These are phyloP conservation scores for Acanthoscelides obtectus DNA, from an alignment of 2,888 invertebrate species.

Conservation along the genomic window DNA sequence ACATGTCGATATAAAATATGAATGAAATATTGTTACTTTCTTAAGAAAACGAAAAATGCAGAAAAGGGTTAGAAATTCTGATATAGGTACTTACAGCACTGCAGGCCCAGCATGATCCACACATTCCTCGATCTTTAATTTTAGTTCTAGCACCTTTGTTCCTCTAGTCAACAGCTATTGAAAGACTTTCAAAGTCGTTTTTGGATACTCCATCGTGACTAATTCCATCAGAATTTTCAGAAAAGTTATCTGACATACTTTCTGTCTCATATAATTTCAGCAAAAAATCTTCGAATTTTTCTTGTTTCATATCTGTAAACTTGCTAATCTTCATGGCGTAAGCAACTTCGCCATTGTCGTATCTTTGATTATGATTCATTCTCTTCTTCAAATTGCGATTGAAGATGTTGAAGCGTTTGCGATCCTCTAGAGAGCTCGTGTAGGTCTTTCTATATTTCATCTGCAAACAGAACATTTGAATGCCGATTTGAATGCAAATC, in stretches of 20 bases:
- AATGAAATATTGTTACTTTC: no score
- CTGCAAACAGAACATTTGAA: no score
- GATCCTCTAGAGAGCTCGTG: background rate
- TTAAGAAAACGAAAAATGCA: no score
- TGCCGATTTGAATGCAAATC: no score
- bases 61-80: no score
- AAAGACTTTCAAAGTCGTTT: background rate
- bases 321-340: background rate
- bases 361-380: background rate
- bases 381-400: background rate
- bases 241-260: no score
- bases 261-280: no score
- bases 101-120: no score
- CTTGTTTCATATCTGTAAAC: background rate
- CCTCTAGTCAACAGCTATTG: constrained; percentile 1
- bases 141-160: constrained; percentile 2
- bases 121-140: no score
- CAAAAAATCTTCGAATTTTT: background rate
- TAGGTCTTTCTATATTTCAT: background rate
- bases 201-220: no score
- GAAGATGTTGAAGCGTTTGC: background rate
- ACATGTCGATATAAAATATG: background rate
- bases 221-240: no score
- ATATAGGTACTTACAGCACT: constrained; percentile 8
- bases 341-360: background rate